These are phyloP conservation scores for Peromyscus attwateri DNA, from an alignment of 2,797 vertebrate species.

Conservation along the genomic window DNA sequence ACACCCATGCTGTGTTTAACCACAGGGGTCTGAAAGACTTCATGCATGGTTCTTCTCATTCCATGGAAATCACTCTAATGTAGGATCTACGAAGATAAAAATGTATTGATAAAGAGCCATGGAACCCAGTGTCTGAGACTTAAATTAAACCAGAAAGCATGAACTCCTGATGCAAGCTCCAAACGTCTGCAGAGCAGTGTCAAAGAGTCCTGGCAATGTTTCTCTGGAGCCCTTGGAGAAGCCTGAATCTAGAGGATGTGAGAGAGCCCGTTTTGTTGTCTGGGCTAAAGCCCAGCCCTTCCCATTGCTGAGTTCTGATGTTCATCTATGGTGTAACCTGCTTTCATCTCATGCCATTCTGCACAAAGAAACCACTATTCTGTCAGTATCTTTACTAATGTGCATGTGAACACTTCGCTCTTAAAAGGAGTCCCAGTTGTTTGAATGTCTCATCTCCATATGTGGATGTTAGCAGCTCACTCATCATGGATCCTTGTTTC, in stretches of 20 bases:
- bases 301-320: background rate
- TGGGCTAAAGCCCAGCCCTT: background rate
- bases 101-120: background rate
- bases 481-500: background rate
- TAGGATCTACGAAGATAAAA: background rate
- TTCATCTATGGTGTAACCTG: background rate
- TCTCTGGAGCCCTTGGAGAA: background rate
- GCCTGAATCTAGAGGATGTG: accelerated
- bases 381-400: background rate
- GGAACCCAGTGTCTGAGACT: background rate
- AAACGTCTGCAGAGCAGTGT: background rate
- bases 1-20: background rate
- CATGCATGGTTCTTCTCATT: background rate
- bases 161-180: background rate
- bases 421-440: background rate
- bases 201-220: background rate
- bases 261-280: background rate
- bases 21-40: background rate
- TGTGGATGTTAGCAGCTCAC: background rate
- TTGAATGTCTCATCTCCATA: background rate
- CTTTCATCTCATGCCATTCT: background rate
- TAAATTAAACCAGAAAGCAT: background rate
- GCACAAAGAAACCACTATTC: background rate
- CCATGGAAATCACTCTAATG: background rate
- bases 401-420: background rate